Evolutionary conservation across 2,888 invertebrate genomes (phyloP).

Genomic region (Conomelus anceps): DNA sequence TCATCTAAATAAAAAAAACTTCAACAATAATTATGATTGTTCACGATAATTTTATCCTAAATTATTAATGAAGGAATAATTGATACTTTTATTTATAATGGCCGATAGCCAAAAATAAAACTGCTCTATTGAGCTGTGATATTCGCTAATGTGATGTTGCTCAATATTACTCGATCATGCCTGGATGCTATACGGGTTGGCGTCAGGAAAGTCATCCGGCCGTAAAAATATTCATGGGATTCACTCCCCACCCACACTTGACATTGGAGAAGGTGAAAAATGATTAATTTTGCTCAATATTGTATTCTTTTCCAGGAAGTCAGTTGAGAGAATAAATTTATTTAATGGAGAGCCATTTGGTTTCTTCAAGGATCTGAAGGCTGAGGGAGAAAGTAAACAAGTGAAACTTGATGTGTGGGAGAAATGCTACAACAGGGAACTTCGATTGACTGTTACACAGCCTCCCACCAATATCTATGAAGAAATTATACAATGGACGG

Average conservation of each 20-base stretch:
- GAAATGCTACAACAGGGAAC: constrained; percentile 54
- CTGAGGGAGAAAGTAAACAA: constrained; percentile 36
- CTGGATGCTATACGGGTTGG: no score
- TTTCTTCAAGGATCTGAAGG: constrained; percentile 50
- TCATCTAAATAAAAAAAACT: no score
- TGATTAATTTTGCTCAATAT: not conserved
- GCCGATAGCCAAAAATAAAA: no score
- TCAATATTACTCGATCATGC: no score
- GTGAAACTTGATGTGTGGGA: constrained; percentile 61
- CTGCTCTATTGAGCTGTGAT: no score
- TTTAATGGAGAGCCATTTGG: constrained; percentile 56
- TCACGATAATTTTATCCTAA: no score
- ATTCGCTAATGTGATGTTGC: not conserved
- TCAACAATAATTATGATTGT: no score
- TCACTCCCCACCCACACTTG: no score
- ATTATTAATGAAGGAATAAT: no score
- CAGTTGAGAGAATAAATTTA: constrained; percentile 49
- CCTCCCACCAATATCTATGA: constrained; percentile 85
- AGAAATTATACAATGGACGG: constrained; percentile 90
- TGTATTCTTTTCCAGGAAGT: not conserved
- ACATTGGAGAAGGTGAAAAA: constrained; percentile 2
- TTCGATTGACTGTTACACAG: constrained; percentile 59
- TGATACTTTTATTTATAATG: no score
- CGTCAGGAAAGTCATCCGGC: no score
- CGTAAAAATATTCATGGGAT: no score